Evolutionary conservation across 1,140 invertebrate genomes (phyloP), one percentile per base, ranked within the genome.

Genomic region (Nylanderia fulva): DNA sequence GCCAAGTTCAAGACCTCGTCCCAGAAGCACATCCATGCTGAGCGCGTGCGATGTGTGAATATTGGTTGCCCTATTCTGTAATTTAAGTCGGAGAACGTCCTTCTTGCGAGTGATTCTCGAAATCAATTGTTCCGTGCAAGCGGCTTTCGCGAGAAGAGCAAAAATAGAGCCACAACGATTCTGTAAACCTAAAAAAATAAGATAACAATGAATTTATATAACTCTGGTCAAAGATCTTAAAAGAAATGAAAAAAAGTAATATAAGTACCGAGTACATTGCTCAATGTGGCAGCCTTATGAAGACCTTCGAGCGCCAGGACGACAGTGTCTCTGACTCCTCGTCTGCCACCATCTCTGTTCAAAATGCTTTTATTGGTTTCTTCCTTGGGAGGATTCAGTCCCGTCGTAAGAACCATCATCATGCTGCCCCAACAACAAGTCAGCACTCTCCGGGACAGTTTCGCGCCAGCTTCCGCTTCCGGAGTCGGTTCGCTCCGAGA

Each of bases 361-460:
- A 95, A 52, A 13, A 95, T 92, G 4, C 94, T 91, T 58, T 92
- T 94, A n/a, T 90, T 92, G 27, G 87, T 93, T 84, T 95, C 94
- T 39, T 94, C 94, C 76, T 94, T 94, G 0, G 91, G 91, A 0
- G 94, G 94, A 91, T 95, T 94, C 63, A 99, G 93, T 0, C 98
- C 96, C 0, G 96, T 96, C 21, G 98, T 97, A 3, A 99, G 94
- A 15, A 99, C 97, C n/a, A 97, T 96, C 60, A 99, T 96, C 95
- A 99, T 97, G 0, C 97, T 98, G 63, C 98, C 97, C 98, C 98
- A 99, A 91, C 98, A 98, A 88, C 97, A 98, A 4, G 98, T 98
- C 36, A 99, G 92, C n/a, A 99, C 96, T 86, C 96, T 93, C 42
- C 96, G 94, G 0, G 96, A 96, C 21, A 96, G 90, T 91, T 96